Evolutionary conservation across 37 sponge, comb jelly and placozoan species (phyloP), one percentile per base, ranked within the genome.

Genomic region (Beroe ovata): DNA sequence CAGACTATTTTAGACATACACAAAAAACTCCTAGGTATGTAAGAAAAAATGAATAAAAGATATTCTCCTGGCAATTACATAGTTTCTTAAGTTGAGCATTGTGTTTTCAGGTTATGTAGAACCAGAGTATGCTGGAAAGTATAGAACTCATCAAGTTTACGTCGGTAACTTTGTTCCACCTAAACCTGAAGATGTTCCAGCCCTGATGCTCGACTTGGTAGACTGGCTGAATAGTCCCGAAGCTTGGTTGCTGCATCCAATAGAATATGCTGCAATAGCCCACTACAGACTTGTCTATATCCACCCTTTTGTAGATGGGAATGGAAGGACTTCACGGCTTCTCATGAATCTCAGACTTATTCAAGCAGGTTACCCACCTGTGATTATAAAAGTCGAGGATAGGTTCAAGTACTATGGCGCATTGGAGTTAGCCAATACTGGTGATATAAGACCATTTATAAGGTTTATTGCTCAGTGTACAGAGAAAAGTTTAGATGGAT

Each of bases 291-390:
- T 91, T 11, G 91, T 91, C 18, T 63, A 71, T 28, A 91, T 91
- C 64, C 91, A 91, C 40, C 91, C 91, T 1, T 91, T 91, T 89
- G 89, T 91, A 8, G 91, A 91, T 63, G 91, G 91, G 8, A 91
- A 91, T 60, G 91, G 91, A n/a, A 11, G 91, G 32, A 89, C 89
- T 60, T 34, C 89, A 8, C 30, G 91, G 34, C 36, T 91, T 35
- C 33, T 91, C 25, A 91, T 91, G 91, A 91, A 91, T 40, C 39
- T 88, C 1, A 60, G 89, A 38, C 54, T 91, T 4, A 91, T 91
- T 29, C 91, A 89, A 39, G 72, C 60, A 25, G 91, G 91, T 8
- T 91, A 89, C 35, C 91, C 91, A 8, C 91, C 91, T 26, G 60
- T 91, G 28, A 91, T 91, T 47, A 63, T 91, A 21, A 60, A 60